A percentile compares a stretch with the other conserved stretches of the same genome.
phyloP scores from a whole-genome alignment of 1,140 invertebrate species.

The Macrostomum lignano region DNA sequence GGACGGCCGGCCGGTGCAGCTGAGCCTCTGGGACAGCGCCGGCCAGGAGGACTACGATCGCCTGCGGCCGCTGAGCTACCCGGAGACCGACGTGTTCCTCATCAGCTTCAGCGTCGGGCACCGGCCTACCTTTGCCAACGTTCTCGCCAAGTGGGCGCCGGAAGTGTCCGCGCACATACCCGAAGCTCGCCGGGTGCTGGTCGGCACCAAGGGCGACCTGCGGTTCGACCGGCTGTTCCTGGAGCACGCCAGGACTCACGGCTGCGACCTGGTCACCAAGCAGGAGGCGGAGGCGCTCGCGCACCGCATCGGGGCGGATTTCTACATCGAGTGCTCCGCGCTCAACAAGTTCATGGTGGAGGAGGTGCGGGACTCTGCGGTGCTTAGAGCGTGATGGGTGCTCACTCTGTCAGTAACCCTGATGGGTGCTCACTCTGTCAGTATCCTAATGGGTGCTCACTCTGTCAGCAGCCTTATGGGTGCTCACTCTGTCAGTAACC shows the following conservation, averaged over 20 bases:
- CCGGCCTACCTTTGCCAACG: constrained; percentile 94
- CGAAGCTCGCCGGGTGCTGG: constrained; percentile 84
- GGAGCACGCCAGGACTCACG: constrained; percentile 8
- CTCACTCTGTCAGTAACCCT: too few species aligned
- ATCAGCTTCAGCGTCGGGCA: constrained; percentile 93
- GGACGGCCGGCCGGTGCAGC: constrained; percentile 81
- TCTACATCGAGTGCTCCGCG: constrained; percentile 12
- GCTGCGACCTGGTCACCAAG: constrained; percentile 8
- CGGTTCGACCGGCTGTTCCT: constrained; percentile 43
- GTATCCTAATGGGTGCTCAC: too few species aligned
- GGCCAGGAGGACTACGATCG: constrained; percentile 87
- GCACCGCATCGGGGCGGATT: constrained; percentile 9
- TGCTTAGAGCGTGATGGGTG: too few species aligned
- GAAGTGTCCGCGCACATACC: constrained; percentile 91
- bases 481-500: too few species aligned
- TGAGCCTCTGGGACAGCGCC: constrained; percentile 40
- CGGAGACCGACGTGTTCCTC: constrained; percentile 86
- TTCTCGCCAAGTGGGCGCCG: constrained; percentile 98
- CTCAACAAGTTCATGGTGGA: too few species aligned
- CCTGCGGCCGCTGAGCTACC: constrained; percentile 73
- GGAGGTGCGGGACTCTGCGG: too few species aligned
- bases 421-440: too few species aligned
- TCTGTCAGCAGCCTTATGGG: too few species aligned
- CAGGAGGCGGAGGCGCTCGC: constrained; percentile 9
- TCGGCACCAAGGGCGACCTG: constrained; percentile 92